Percentiles rank a stretch among this genome's conserved stretches.
These are phyloP conservation scores for Apodemia zela DNA, from an alignment of 2,888 invertebrate species.

Conservation along the genomic window DNA sequence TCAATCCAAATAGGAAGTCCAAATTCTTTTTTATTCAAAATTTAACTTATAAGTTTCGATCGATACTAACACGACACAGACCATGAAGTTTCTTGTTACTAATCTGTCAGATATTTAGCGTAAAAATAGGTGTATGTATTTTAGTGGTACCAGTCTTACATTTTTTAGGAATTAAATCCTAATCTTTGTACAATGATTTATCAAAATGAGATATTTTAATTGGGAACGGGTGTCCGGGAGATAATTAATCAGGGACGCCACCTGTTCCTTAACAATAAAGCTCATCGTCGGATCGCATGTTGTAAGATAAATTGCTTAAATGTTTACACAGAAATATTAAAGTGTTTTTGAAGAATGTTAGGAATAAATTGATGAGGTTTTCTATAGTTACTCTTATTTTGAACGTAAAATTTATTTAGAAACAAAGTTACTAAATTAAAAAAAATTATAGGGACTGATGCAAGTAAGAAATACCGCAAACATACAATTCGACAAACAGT, in stretches of 20 bases:
- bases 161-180: not conserved
- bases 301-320: conserved; percentile 25
- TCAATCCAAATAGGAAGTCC: too few species aligned
- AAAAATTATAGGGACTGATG: too few species aligned
- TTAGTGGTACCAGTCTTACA: too few species aligned
- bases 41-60: too few species aligned
- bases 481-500: too few species aligned
- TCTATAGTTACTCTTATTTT: not conserved
- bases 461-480: too few species aligned
- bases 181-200: not conserved
- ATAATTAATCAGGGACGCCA: conserved; percentile 22
- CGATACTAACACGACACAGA: too few species aligned
- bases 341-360: conserved; percentile 12
- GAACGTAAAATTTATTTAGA: not conserved
- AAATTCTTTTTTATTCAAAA: too few species aligned
- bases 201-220: conserved; percentile 8
- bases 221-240: not conserved
- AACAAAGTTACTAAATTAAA: too few species aligned
- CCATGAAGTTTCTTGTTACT: too few species aligned
- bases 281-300: conserved; percentile 26
- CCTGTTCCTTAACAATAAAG: conserved; percentile 24
- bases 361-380: not conserved
- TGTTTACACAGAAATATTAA: conserved; percentile 12
- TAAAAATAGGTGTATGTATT: too few species aligned
- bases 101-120: too few species aligned